Conservation (phyloP, 2,888 invertebrate genomes). For the Eupithecia exiguata region DNA sequence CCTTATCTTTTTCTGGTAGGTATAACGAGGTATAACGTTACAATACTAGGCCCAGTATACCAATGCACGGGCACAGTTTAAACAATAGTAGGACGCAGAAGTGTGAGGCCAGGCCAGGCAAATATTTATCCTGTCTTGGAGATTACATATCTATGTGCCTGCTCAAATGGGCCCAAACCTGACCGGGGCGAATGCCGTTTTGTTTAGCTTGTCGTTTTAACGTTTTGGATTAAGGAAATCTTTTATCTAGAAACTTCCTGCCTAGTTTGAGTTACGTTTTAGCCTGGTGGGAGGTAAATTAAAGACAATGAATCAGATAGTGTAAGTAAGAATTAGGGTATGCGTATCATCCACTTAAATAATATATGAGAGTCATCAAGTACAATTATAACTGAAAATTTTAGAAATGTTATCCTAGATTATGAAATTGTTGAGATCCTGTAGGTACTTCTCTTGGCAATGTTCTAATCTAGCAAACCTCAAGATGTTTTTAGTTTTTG, state of each 20-base stretch:
- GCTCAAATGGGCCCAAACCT: conserved; percentile 56
- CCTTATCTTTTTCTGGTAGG: conserved; percentile 27
- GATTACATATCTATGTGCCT: conserved; percentile 72
- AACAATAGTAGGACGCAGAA: conserved; percentile 32
- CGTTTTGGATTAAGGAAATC: conserved; percentile 3
- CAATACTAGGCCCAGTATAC: conserved; percentile 13
- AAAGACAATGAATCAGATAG: not conserved
- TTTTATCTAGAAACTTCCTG: conserved; percentile 14
- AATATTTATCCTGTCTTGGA: conserved; percentile 71
- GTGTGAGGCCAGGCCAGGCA: conserved; percentile 62
- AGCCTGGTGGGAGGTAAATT: not conserved
- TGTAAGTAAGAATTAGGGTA: not conserved
- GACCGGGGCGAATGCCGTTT: conserved; percentile 54
- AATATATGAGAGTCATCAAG: too few relatives aligned
- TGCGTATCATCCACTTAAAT: not conserved
- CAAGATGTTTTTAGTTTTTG: not conserved
- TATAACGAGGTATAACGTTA: conserved; percentile 9
- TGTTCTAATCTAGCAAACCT: not conserved
- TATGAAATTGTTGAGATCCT: too few relatives aligned
- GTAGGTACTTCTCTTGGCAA: not conserved
- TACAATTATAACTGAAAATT: too few relatives aligned
- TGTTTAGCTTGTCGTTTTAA: conserved; percentile 42
- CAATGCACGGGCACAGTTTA: conserved; percentile 21
- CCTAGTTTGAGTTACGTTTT: not conserved
- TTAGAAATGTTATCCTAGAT: too few relatives aligned